Percentiles rank a stretch among this genome's conserved stretches.
These are phyloP conservation scores for Zaprionus ghesquierei DNA, from an alignment of 1,140 invertebrate species.

Conservation along the genomic window DNA sequence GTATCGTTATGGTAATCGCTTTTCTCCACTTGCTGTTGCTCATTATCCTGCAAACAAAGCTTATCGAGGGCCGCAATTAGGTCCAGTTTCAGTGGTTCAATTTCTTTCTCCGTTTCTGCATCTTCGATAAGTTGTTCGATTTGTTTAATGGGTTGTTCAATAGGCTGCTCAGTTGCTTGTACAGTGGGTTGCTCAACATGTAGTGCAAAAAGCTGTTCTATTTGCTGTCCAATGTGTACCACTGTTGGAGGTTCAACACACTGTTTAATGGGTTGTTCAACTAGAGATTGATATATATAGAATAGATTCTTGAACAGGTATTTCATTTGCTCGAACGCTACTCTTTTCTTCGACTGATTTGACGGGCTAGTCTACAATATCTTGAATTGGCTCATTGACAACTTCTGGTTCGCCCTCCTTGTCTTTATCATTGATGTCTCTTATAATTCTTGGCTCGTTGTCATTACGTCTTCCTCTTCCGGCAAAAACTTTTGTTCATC, in stretches of 20 bases:
- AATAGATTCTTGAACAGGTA: not conserved
- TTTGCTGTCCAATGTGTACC: not conserved
- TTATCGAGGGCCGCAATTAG: not conserved
- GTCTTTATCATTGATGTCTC: slow-evolving; percentile 26
- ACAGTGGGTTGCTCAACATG: not conserved
- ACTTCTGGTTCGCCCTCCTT: not conserved
- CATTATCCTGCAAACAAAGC: not conserved
- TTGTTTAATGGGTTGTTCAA: not conserved
- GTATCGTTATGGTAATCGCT: slow-evolving; percentile 14
- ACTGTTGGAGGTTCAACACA: not conserved
- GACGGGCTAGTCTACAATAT: too few species aligned
- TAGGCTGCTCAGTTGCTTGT: not conserved
- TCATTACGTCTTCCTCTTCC: too few species aligned
- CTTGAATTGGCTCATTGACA: too few species aligned
- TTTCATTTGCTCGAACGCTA: too few species aligned
- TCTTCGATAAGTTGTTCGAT: not conserved
- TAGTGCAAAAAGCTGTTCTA: not conserved
- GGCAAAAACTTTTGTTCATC: not conserved
- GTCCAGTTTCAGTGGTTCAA: not conserved
- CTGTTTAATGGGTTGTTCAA: not conserved
- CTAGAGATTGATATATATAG: not conserved
- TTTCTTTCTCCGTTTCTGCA: not conserved
- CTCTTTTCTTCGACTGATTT: not conserved
- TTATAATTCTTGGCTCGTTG: slow-evolving; percentile 10
- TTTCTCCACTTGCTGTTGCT: not conserved